Base-by-base conservation (phyloP, 2,113 vertebrate genomes). In the Carassius carassius region DNA sequence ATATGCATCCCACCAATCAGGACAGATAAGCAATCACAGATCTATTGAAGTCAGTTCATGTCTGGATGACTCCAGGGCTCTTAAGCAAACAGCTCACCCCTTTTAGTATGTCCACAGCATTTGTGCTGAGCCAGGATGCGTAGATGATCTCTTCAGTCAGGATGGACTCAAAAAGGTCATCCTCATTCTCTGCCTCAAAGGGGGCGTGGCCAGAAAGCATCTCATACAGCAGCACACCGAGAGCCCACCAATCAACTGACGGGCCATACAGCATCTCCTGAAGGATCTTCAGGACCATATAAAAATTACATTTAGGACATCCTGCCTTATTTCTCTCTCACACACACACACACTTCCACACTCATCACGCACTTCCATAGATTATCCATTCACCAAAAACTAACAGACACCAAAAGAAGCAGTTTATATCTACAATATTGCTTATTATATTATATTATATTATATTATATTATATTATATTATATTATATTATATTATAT, bases 191-290 rank as follows among this genome's bases (percentile, higher is more conserved):
- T 0, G 98, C 98, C 91, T 99, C 98, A 0, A 99, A 99, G 54
- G 98, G 97, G 0, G 98, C 97, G 0, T 99, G 98, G 62, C 98
- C 98, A 0, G 96, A 98, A 2, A 99, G 94, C 98, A 99, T 99
- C 94, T 99, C 98, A 0, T 98, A 99, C 5, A 99, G 94, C 56
- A 99, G 91, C 88, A 99, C 98, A 0, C 98, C 98, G 84, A 99
- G 97, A 0, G 98, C 98, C 98, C 98, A 99, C 98, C 98, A 99
- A 87, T 99, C 98, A 5, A 99, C 98, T 0, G 97, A 97, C 0
- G 97, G 95, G n/a, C 97, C 98, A 0, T 99, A 99, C 13, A 96
- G 93, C 97, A 99, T 96, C 92, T 99, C 98, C 90, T 98, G 96
- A 37, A 99, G 94, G 90, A 99, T 99, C 98, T 99, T 88, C 51